Base-by-base conservation (phyloP, 2,797 vertebrate genomes). In the Rhynchotus rufescens region DNA sequence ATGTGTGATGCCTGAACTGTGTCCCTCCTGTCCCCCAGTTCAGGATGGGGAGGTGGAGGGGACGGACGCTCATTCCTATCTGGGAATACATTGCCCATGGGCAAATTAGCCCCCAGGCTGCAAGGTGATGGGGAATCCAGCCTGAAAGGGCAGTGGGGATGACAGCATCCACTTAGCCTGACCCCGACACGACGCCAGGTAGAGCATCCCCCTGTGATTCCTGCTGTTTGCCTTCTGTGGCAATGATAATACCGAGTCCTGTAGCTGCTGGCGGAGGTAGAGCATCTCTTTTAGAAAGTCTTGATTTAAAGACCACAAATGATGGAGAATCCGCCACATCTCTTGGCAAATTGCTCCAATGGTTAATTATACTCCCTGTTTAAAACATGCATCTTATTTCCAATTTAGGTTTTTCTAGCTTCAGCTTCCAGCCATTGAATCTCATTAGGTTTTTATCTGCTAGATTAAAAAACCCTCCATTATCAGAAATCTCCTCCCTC, bases 311-410 rank as follows among this genome's bases (percentile, higher is more conserved):
- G 86, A 80, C 84, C 92, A 72, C 68, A 32, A 84, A 88, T 90
- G 95, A 93, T 84, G 81, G 89, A 96, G 88, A 93, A 93, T 84
- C 92, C 16, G 13, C 78, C 94, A 83, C 94, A 38, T 94, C 90
- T 86, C 82, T 90, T 65, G 87, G 94, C 82, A 96, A 95, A 93
- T 91, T 96, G 92, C 95, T 94, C 75, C 92, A 67, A 84, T 85
- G 85, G 72, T 95, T 96, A 96, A 95, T 96, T 94, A 96, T 51
- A 84, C 91, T 93, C 89, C 91, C 75, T 88, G 88, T 80, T 96
- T 93, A 93, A 95, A 95, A 95, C 94, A 94, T 95, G 91, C 86
- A 92, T 95, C 91, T 96, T 95, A 94, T 90, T 96, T 94, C 91
- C 95, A 95, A 92, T 86, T 92, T 93, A 89, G 86, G 84, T 82